Percentiles rank a stretch among this genome's conserved stretches.
phyloP scores from a whole-genome alignment of 2,113 vertebrate species.

The Speoplatyrhinus poulsoni region DNA sequence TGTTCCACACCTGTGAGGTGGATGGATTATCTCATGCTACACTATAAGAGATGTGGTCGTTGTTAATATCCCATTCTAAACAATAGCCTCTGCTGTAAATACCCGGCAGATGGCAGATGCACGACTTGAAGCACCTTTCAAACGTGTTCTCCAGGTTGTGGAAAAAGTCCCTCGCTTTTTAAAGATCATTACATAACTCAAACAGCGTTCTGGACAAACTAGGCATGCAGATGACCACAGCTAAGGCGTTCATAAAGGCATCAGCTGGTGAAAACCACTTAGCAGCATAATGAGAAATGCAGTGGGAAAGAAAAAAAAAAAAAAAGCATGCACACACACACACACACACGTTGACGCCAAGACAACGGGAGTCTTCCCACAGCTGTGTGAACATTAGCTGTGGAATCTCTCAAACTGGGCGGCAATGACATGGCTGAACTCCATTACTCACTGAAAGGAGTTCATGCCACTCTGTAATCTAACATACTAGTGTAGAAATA shows the following conservation, averaged over 20 bases:
- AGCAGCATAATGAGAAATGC: slow-evolving; percentile 37
- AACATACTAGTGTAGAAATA: slow-evolving; percentile 36
- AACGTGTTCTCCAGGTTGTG: slow-evolving; percentile 26
- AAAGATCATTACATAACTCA: slow-evolving; percentile 49
- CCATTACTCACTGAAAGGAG: slow-evolving; percentile 17
- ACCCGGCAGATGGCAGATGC: slow-evolving; percentile 2
- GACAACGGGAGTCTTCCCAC: slow-evolving; percentile 44
- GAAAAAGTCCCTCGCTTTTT: slow-evolving; percentile 35
- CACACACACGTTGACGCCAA: slow-evolving; percentile 16
- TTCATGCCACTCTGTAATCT: slow-evolving; percentile 35
- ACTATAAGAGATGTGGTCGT: no score
- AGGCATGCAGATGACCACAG: slow-evolving; percentile 22
- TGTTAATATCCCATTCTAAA: no score
- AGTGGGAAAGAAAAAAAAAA: not conserved
- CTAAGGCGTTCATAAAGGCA: slow-evolving; percentile 37
- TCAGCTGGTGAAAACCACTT: slow-evolving; percentile 30
- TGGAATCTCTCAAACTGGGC: slow-evolving; percentile 49
- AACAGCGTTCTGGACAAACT: slow-evolving; percentile 41
- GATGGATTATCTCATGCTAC: no score
- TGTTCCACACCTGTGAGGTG: no score
- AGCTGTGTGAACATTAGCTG: slow-evolving; percentile 50
- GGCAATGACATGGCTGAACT: slow-evolving; percentile 34
- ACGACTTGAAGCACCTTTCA: slow-evolving; percentile 24
- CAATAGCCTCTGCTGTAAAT: not conserved
- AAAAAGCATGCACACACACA: not conserved